Percentiles rank a stretch among this genome's conserved stretches.
Conservation (phyloP, 2,113 vertebrate genomes). For the Muntiacus muntjak region DNA sequence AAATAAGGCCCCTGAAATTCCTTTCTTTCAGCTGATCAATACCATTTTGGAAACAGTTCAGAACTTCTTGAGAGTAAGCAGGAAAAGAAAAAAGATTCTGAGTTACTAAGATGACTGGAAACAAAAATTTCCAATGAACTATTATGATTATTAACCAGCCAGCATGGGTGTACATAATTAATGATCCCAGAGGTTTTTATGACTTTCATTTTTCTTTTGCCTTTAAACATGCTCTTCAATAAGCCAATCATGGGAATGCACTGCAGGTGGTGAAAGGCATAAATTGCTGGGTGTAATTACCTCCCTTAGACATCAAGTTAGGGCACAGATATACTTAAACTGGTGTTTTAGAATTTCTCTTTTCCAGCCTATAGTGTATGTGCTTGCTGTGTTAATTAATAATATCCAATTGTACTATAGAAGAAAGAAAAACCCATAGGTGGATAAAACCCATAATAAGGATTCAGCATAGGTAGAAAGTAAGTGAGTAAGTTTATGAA, state of each 20-base stretch:
- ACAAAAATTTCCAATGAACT: constrained; percentile 34
- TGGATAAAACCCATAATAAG: neutral
- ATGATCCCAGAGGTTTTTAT: neutral
- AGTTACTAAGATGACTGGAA: neutral
- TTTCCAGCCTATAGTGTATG: neutral
- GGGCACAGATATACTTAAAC: neutral
- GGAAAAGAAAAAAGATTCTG: neutral
- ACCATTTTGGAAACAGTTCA: neutral
- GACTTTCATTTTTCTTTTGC: constrained; percentile 22
- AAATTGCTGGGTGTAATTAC: neutral
- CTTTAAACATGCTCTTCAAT: constrained; percentile 9
- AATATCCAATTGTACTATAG: neutral
- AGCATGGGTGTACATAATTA: constrained; percentile 7
- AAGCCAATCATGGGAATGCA: neutral
- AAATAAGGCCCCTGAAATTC: neutral
- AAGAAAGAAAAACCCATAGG: neutral
- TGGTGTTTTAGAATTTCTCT: neutral
- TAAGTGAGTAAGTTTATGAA: neutral
- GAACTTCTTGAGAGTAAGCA: neutral
- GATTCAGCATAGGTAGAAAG: neutral
- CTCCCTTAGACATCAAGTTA: neutral
- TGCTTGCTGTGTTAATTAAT: neutral
- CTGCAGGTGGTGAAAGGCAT: neutral
- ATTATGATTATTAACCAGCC: neutral
- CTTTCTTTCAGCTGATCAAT: neutral